Conservation (phyloP, 2,113 vertebrate genomes). For the Lepidothrix coronata region DNA sequence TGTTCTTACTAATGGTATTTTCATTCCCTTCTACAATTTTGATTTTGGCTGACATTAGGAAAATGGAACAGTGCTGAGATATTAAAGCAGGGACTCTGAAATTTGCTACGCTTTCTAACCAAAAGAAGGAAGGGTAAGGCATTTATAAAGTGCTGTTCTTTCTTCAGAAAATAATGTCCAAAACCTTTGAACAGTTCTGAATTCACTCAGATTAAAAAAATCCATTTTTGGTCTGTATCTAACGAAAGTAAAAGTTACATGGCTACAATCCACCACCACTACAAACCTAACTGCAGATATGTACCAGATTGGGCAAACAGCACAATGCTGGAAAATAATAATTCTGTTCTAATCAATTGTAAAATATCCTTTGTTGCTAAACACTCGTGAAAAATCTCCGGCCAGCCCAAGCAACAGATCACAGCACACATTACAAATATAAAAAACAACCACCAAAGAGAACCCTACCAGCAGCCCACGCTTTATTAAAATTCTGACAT, state of each 20-base stretch:
- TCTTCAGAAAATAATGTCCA: not conserved
- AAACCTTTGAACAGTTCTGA: not conserved
- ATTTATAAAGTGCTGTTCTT: not conserved
- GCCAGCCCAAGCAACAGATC: not conserved
- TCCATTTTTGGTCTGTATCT: not conserved
- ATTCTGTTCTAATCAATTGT: not conserved
- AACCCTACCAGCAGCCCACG: not conserved
- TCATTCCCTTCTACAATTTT: not conserved
- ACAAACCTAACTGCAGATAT: not conserved
- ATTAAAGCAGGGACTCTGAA: not conserved
- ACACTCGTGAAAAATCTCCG: not conserved
- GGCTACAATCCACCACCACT: not conserved
- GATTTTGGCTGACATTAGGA: not conserved
- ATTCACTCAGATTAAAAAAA: not conserved
- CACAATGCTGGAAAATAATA: not conserved
- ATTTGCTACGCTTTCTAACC: not conserved
- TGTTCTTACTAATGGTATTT: not conserved
- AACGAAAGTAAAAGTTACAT: not conserved
- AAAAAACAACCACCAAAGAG: conserved; percentile 40
- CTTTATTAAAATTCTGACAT: conserved; percentile 69
- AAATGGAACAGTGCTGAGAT: not conserved
- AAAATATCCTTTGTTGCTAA: conserved; percentile 30
- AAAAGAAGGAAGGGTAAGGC: not conserved
- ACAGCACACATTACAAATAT: conserved; percentile 1
- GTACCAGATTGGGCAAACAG: not conserved